A percentile compares a stretch with the other conserved stretches of the same genome.
Conservation (phyloP, 2,113 vertebrate species). For the Burhinus bistriatus region DNA sequence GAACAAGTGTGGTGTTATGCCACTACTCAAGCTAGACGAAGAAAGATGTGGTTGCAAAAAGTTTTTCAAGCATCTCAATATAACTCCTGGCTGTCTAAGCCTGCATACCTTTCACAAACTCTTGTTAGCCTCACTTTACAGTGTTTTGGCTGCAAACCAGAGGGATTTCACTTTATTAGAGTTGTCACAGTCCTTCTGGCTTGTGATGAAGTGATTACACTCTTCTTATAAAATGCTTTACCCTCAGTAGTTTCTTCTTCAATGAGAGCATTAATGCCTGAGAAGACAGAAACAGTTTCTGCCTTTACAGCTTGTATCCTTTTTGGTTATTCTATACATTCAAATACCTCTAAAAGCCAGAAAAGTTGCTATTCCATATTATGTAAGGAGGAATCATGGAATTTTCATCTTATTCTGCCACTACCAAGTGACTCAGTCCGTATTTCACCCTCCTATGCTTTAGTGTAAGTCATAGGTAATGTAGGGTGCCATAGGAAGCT, state of each 20-base stretch:
- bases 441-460: background rate
- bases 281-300: background rate
- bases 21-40: background rate
- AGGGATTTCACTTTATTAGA: background rate
- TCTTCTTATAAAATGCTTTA: background rate
- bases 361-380: background rate
- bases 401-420: background rate
- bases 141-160: background rate
- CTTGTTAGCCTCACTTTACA: accelerated
- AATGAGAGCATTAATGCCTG: background rate
- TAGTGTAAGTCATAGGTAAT: background rate
- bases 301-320: background rate
- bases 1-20: background rate
- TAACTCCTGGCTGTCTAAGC: background rate
- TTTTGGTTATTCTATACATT: background rate
- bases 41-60: background rate
- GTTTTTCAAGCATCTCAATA: background rate
- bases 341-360: background rate
- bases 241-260: background rate
- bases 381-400: background rate
- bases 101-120: background rate
- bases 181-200: background rate
- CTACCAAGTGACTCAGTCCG: background rate
- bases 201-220: background rate
- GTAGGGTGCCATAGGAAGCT: background rate